These are phyloP conservation scores for Ennomos fuscantarius DNA, from an alignment of 2,888 invertebrate genomes.

Conservation along the genomic window DNA sequence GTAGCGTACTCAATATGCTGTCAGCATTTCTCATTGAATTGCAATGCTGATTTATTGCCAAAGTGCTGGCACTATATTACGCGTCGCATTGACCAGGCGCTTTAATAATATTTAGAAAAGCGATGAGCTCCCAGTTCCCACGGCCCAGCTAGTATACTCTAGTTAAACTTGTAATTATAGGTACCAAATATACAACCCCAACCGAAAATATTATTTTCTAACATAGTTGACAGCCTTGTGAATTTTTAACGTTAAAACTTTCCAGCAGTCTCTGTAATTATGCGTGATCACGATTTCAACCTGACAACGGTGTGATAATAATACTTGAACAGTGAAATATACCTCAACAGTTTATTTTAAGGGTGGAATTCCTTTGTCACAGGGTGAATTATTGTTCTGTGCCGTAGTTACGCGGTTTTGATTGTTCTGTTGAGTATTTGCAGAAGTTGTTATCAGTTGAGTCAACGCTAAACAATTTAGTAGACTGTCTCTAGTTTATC, in stretches of 20 bases:
- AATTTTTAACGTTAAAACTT: slow-evolving; percentile 28
- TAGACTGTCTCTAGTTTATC: too few species aligned
- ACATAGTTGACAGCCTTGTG: slow-evolving; percentile 25
- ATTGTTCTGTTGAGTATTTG: neutral
- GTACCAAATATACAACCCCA: neutral
- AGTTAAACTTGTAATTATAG: too few species aligned
- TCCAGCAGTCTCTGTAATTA: slow-evolving; percentile 34
- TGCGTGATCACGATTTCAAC: slow-evolving; percentile 42
- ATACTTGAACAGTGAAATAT: slow-evolving; percentile 12
- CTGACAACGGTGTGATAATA: slow-evolving; percentile 36
- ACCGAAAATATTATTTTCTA: slow-evolving; percentile 12
- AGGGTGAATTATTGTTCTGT: neutral
- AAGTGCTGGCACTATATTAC: too few species aligned
- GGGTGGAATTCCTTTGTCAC: slow-evolving; percentile 3
- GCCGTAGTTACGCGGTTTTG: neutral
- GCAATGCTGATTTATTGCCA: too few species aligned
- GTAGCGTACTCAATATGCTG: too few species aligned
- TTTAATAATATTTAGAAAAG: too few species aligned
- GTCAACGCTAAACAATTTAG: too few species aligned
- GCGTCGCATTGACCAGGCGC: too few species aligned
- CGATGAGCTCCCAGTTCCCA: too few species aligned
- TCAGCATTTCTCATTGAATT: too few species aligned
- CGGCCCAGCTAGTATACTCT: too few species aligned
- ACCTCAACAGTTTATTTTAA: slow-evolving; percentile 6
- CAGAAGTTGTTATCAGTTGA: neutral